These are phyloP conservation scores for Ctenopoma multispine DNA, from an alignment of 2,797 vertebrate genomes.

Conservation along the genomic window DNA sequence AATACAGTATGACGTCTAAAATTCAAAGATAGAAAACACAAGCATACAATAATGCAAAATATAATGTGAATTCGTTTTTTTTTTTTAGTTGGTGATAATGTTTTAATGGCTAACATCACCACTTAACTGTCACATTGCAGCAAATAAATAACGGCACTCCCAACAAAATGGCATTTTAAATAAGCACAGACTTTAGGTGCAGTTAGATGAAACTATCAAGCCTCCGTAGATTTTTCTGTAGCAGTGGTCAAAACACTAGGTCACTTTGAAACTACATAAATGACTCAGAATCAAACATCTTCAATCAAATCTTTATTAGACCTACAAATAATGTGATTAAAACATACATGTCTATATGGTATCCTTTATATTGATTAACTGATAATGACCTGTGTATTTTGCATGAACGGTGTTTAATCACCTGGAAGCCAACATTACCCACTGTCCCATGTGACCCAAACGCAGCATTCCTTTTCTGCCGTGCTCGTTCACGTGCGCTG, in stretches of 20 bases:
- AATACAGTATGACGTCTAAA: background rate
- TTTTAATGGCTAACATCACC: background rate
- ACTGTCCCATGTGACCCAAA: slow-evolving; percentile 23
- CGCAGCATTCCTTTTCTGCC: background rate
- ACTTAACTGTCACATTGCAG: too few relatives aligned
- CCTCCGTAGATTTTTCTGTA: background rate
- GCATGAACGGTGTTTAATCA: too few relatives aligned
- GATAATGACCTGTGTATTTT: background rate
- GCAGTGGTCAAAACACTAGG: too few relatives aligned
- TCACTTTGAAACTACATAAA: background rate
- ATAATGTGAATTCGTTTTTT: background rate
- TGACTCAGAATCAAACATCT: too few relatives aligned
- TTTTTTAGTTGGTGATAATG: too few relatives aligned
- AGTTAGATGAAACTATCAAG: background rate
- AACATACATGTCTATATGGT: too few relatives aligned
- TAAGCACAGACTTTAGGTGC: background rate
- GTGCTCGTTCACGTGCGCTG: slow-evolving; percentile 35
- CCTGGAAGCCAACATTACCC: rapidly evolving
- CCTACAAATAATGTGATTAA: background rate
- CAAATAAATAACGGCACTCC: background rate
- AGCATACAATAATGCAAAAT: background rate
- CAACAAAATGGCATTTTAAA: background rate
- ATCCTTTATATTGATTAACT: background rate
- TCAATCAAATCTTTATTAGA: too few relatives aligned
- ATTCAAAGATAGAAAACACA: background rate